Conservation (phyloP, 2,797 vertebrate genomes). For the Poliocrania exsul region DNA sequence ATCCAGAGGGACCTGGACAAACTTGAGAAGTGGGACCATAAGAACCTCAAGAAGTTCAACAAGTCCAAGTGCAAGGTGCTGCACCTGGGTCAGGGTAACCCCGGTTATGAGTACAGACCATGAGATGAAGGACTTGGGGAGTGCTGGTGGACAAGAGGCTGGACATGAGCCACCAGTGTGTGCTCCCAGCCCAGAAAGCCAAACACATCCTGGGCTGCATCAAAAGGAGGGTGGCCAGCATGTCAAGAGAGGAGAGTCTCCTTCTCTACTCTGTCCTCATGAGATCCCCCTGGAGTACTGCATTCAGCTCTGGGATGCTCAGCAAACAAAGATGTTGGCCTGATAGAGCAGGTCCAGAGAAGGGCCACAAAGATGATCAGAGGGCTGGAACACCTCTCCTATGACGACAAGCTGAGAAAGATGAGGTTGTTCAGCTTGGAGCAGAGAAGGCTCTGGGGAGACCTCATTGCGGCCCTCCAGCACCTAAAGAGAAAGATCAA, state of each 20-base stretch:
- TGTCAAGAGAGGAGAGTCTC: not conserved
- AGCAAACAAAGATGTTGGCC: not conserved
- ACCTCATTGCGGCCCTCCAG: rapidly evolving
- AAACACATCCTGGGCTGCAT: not conserved
- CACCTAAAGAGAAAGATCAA: not conserved
- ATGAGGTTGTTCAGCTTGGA: not conserved
- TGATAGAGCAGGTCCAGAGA: not conserved
- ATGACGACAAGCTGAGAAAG: not conserved
- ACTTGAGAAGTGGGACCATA: not conserved
- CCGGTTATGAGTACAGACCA: rapidly evolving
- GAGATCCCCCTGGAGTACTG: not conserved
- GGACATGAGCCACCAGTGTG: not conserved
- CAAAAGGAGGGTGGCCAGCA: not conserved
- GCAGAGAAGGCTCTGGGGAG: not conserved
- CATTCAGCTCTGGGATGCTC: not conserved
- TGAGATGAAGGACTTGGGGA: not conserved
- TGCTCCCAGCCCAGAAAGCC: not conserved
- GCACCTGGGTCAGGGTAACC: not conserved
- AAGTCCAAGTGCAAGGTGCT: not conserved
- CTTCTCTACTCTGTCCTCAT: not conserved
- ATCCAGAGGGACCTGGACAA: not conserved
- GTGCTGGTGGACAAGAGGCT: not conserved
- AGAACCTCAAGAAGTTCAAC: not conserved
- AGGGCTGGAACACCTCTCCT: not conserved
- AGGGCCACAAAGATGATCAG: not conserved